phyloP scores from a whole-genome alignment of 2,113 vertebrate species.

The Myrmecobius fasciatus region DNA sequence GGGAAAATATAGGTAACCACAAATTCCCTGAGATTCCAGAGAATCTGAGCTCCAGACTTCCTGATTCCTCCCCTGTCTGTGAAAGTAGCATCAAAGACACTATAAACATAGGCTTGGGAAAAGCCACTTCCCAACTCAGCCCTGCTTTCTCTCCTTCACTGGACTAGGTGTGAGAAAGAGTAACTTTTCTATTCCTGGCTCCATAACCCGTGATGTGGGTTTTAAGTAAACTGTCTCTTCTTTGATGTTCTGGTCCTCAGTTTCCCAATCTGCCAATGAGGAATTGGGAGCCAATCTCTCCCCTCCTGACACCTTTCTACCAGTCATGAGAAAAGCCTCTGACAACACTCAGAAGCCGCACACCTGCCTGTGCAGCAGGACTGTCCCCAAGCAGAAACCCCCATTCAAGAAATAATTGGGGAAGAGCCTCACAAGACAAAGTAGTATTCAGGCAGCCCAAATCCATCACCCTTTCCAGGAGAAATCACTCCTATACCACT shows the following conservation, averaged over 20 bases:
- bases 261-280: not conserved
- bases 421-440: not conserved
- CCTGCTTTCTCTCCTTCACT: constrained; percentile 61
- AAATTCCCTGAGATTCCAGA: constrained; percentile 51
- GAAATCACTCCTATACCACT: not conserved
- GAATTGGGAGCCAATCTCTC: not conserved
- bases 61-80: constrained; percentile 53
- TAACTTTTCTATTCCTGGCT: constrained; percentile 66
- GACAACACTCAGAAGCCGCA: not conserved
- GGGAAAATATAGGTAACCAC: constrained; percentile 48
- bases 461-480: not conserved
- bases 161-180: constrained; percentile 49
- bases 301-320: constrained; percentile 18
- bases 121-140: constrained; percentile 73
- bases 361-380: not conserved
- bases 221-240: constrained; percentile 4
- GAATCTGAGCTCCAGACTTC: constrained; percentile 69
- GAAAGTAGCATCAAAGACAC: constrained; percentile 65
- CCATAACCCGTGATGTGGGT: constrained; percentile 52
- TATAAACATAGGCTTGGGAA: constrained; percentile 70
- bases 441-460: not conserved
- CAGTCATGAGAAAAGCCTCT: not conserved
- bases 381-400: not conserved
- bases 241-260: not conserved
- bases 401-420: not conserved